These are phyloP conservation scores for Pachymerium ferrugineum DNA, from an alignment of 2,888 invertebrate species.

Conservation along the genomic window DNA sequence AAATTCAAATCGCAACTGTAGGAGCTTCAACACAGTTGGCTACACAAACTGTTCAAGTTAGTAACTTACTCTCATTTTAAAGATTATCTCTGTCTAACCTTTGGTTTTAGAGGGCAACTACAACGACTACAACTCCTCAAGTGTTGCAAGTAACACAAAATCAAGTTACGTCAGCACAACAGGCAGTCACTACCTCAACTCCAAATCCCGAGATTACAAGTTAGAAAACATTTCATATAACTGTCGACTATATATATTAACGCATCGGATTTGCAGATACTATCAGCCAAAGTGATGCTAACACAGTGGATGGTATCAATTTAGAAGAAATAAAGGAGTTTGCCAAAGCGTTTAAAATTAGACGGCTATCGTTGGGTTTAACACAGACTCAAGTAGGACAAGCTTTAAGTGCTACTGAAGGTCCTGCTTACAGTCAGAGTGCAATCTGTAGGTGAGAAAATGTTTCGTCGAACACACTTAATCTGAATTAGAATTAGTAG, in stretches of 20 bases:
- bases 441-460: slow-evolving; percentile 87
- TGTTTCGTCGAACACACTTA: too few species aligned
- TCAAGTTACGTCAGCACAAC: slow-evolving; percentile 20
- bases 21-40: slow-evolving; percentile 31
- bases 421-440: slow-evolving; percentile 97
- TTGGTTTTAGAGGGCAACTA: neutral
- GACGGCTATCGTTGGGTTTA: slow-evolving; percentile 84
- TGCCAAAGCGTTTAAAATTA: slow-evolving; percentile 92
- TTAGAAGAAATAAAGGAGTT: slow-evolving; percentile 97
- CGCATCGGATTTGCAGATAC: slow-evolving; percentile 71
- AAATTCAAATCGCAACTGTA: slow-evolving; percentile 34
- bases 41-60: slow-evolving; percentile 33
- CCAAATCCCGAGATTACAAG: slow-evolving; percentile 26
- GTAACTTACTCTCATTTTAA: neutral
- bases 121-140: neutral
- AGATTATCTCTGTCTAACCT: neutral
- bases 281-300: slow-evolving; percentile 87
- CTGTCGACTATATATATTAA: neutral
- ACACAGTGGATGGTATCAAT: slow-evolving; percentile 93
- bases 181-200: slow-evolving; percentile 32
- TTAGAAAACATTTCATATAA: neutral
- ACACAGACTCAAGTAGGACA: slow-evolving; percentile 98
- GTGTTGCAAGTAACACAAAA: slow-evolving; percentile 29
- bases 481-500: too few species aligned
- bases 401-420: slow-evolving; percentile 90